Conservation (phyloP, 2,113 vertebrate genomes). For the Passer domesticus region DNA sequence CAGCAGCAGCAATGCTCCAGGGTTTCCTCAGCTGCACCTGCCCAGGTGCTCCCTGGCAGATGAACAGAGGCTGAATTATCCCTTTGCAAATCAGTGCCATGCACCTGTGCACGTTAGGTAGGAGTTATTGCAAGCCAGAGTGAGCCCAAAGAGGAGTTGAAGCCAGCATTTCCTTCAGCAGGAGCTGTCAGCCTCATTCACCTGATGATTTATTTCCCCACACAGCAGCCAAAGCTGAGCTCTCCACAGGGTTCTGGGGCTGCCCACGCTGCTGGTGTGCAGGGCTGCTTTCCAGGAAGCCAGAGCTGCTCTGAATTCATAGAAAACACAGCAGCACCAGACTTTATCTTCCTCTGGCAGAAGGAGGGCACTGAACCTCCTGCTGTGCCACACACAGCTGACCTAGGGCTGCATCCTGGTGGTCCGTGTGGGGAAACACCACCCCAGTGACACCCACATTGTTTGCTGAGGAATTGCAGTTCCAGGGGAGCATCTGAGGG, state of each 20-base stretch:
- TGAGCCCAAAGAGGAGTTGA: neutral
- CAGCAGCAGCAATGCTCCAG: neutral
- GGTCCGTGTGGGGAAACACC: neutral
- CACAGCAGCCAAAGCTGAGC: neutral
- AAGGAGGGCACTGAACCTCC: neutral
- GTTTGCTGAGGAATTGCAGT: neutral
- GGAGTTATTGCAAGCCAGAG: neutral
- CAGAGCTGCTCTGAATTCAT: neutral
- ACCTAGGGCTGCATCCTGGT: neutral
- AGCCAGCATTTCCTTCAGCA: neutral
- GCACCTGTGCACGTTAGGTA: fast-evolving
- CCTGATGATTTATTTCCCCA: neutral
- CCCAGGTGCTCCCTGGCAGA: neutral
- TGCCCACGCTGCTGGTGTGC: neutral
- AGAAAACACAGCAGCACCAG: neutral
- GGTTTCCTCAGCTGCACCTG: neutral
- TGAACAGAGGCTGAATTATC: fast-evolving
- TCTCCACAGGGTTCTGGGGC: neutral
- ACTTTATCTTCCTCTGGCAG: neutral
- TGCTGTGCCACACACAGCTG: neutral
- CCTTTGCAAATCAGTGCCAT: neutral
- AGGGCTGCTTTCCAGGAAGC: constrained; percentile 16
- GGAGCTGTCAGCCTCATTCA: neutral
- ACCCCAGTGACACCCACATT: neutral
- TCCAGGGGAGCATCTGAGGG: neutral